phyloP scores from a whole-genome alignment of 2,888 invertebrate species.

The Ptycholaimellus sp. region DNA sequence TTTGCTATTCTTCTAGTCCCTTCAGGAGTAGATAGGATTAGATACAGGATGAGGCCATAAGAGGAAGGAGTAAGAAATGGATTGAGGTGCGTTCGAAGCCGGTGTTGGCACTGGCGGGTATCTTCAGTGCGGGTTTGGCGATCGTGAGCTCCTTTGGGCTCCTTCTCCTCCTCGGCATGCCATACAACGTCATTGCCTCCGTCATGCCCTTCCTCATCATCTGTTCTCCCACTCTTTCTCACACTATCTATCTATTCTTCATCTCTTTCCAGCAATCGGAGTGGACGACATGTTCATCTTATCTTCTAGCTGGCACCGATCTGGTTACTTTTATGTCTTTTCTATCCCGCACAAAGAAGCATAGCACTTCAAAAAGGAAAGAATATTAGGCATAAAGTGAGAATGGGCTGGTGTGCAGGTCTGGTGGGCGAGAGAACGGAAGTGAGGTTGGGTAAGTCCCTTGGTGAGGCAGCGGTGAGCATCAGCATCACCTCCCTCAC shows the following conservation, averaged over 20 bases:
- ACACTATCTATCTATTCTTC: not conserved
- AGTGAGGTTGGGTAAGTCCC: slow-evolving; percentile 63
- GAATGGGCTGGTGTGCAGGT: no score
- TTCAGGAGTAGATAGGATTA: no score
- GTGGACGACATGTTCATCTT: slow-evolving; percentile 87
- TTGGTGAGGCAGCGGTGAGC: slow-evolving; percentile 80
- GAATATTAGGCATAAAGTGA: no score
- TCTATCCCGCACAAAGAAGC: no score
- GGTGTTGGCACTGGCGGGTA: slow-evolving; percentile 60
- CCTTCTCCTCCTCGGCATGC: slow-evolving; percentile 63
- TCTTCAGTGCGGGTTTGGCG: slow-evolving; percentile 66
- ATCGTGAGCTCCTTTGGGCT: slow-evolving; percentile 67
- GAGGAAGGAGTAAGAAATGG: not conserved
- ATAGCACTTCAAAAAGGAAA: no score
- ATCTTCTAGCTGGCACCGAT: slow-evolving; percentile 74
- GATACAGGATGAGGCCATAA: no score
- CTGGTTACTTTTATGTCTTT: no score
- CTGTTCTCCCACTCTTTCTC: not conserved
- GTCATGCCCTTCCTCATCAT: slow-evolving; percentile 69
- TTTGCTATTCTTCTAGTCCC: no score
- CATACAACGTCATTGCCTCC: slow-evolving; percentile 75
- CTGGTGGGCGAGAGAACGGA: no score
- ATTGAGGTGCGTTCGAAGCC: slow-evolving; percentile 55
- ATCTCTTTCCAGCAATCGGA: slow-evolving; percentile 49
- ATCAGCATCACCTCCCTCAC: slow-evolving; percentile 81